Percentiles rank a stretch among this genome's conserved stretches.
Evolutionary conservation across 2,888 invertebrate species (phyloP).

Genomic region (Cremastinae sp.): DNA sequence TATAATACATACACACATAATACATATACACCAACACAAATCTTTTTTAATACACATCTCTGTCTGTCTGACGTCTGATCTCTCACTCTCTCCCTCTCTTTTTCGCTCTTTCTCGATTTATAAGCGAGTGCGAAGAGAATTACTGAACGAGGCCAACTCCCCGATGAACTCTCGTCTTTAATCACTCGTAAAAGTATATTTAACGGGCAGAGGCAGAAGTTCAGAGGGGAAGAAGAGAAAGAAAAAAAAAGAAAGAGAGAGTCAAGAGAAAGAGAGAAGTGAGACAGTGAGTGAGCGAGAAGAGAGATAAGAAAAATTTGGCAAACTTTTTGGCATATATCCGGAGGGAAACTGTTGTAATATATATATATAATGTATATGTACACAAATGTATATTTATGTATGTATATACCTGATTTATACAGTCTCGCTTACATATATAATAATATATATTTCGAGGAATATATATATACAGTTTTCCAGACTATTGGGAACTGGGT

Average conservation of each 20-base stretch:
- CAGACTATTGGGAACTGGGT: constrained; percentile 61
- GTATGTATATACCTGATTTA: neutral
- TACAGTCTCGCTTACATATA: neutral
- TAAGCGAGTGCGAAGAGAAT: constrained; percentile 27
- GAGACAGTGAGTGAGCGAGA: constrained; percentile 26
- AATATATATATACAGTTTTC: constrained; percentile 40
- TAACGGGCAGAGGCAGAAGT: constrained; percentile 53
- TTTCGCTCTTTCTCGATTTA: constrained; percentile 31
- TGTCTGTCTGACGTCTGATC: neutral
- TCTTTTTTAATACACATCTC: constrained; percentile 33
- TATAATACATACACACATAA: neutral
- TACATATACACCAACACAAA: too few species aligned
- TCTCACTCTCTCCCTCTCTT: neutral
- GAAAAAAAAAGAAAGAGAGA: constrained; percentile 14
- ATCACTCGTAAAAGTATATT: constrained; percentile 58
- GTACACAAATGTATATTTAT: constrained; percentile 21
- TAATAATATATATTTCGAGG: constrained; percentile 4
- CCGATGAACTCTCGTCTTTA: constrained; percentile 57
- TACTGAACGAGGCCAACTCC: constrained; percentile 50
- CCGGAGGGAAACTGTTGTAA: constrained; percentile 50
- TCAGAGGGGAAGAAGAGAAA: constrained; percentile 29
- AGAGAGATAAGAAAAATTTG: constrained; percentile 58
- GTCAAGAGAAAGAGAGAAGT: constrained; percentile 20
- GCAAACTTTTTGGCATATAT: constrained; percentile 61
- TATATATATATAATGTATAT: constrained; percentile 29